Conservation (phyloP, 2,888 invertebrate species). For the Hipparchia sbordonii region DNA sequence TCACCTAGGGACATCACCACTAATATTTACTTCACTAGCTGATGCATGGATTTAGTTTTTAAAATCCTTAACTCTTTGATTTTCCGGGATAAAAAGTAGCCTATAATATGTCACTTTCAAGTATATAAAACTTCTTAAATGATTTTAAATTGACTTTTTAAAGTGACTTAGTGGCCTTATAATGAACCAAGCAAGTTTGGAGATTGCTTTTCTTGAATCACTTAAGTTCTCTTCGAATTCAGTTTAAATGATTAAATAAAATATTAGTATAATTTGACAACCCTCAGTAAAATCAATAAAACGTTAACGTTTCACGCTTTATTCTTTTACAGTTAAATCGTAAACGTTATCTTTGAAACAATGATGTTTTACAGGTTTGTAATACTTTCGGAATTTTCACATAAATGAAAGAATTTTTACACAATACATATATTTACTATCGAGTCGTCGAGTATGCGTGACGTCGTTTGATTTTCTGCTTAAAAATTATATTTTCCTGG, state of each 20-base stretch:
- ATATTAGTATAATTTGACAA: slow-evolving; percentile 7
- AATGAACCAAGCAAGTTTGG: too few relatives aligned
- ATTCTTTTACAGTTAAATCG: slow-evolving; percentile 6
- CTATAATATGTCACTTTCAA: too few relatives aligned
- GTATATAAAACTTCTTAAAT: too few relatives aligned
- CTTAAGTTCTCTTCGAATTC: not conserved
- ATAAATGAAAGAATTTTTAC: not conserved
- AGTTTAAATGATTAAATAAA: not conserved
- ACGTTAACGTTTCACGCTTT: slow-evolving; percentile 12
- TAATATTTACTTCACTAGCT: too few relatives aligned
- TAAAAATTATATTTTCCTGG: too few relatives aligned
- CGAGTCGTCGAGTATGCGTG: too few relatives aligned
- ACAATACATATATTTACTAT: not conserved
- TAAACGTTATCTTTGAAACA: slow-evolving; percentile 7
- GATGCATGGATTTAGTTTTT: too few relatives aligned
- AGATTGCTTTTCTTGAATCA: too few relatives aligned
- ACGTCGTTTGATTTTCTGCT: too few relatives aligned
- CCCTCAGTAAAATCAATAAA: slow-evolving; percentile 14
- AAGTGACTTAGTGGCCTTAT: too few relatives aligned
- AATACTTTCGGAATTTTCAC: slow-evolving; percentile 3
- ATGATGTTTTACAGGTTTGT: slow-evolving; percentile 1
- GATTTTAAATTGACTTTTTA: too few relatives aligned
- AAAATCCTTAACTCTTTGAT: not conserved
- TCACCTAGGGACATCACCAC: not conserved
- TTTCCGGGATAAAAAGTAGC: too few relatives aligned